Evolutionary conservation across 2,113 vertebrate genomes (phyloP).

Genomic region (Sitta europaea): DNA sequence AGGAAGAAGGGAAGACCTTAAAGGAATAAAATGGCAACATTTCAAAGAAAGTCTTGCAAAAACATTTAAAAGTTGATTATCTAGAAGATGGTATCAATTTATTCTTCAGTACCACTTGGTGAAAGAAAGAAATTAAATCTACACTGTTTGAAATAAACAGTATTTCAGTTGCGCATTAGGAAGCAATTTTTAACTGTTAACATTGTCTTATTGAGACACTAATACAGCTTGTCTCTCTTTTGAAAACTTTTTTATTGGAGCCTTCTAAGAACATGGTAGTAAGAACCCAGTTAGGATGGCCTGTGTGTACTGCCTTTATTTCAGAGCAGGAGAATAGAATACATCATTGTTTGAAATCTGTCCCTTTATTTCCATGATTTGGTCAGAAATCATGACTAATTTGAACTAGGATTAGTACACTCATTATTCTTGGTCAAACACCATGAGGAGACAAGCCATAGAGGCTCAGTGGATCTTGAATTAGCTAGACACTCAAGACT

Average conservation of each 20-base stretch:
- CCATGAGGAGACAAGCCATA: background rate
- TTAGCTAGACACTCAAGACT: background rate
- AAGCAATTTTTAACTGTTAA: background rate
- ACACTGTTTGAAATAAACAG: background rate
- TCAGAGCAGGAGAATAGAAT: background rate
- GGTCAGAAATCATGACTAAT: background rate
- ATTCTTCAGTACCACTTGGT: background rate
- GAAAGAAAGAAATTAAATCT: background rate
- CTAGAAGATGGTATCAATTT: background rate
- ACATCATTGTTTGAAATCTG: background rate
- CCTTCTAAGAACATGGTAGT: background rate
- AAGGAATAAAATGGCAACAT: background rate
- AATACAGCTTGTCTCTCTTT: background rate
- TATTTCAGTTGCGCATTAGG: background rate
- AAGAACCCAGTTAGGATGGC: background rate
- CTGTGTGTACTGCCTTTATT: background rate
- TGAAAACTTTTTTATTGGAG: background rate
- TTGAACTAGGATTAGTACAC: background rate
- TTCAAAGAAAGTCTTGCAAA: background rate
- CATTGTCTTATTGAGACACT: background rate
- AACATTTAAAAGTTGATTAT: background rate
- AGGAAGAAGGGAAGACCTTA: background rate
- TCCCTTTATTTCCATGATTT: background rate
- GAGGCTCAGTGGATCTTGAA: background rate
- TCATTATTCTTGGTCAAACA: background rate